These are phyloP conservation scores for Eubucco bourcierii DNA, from an alignment of 2,113 vertebrate species.

Conservation along the genomic window DNA sequence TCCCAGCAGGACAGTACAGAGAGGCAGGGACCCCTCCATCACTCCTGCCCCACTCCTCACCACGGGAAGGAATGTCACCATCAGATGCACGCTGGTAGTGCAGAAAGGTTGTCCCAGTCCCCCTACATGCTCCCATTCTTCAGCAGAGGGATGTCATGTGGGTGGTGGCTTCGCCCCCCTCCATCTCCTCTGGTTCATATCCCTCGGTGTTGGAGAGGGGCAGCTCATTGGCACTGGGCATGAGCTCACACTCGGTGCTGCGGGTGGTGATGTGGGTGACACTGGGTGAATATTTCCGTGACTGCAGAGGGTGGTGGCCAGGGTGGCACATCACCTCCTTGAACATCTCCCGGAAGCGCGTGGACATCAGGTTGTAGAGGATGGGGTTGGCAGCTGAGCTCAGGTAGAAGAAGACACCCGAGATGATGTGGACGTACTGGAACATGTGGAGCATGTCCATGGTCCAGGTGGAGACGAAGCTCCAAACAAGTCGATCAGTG, in stretches of 20 bases:
- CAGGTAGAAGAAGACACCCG: slow-evolving; percentile 92
- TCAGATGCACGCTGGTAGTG: background rate
- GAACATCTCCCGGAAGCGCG: slow-evolving; percentile 92
- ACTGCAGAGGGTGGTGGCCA: background rate
- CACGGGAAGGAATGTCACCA: fast-evolving
- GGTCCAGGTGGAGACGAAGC: slow-evolving; percentile 83
- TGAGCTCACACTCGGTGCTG: slow-evolving; percentile 81
- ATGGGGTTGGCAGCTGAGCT: slow-evolving; percentile 90
- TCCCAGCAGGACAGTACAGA: background rate
- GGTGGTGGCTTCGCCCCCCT: background rate
- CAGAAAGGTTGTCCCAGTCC: background rate
- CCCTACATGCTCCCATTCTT: background rate
- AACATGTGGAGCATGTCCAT: slow-evolving; percentile 78
- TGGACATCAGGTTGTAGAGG: slow-evolving; percentile 95
- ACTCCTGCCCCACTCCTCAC: fast-evolving
- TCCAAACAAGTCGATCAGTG: slow-evolving; percentile 92
- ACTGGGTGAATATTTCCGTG: slow-evolving; percentile 74
- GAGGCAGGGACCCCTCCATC: background rate
- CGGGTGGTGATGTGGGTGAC: slow-evolving; percentile 80
- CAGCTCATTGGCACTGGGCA: slow-evolving; percentile 46
- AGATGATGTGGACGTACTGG: slow-evolving; percentile 85
- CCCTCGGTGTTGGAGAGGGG: slow-evolving; percentile 48
- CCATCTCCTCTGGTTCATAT: background rate
- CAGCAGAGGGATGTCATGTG: slow-evolving; percentile 42
- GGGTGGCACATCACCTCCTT: slow-evolving; percentile 83